These are phyloP conservation scores for Pygoscelis antarcticus DNA, from an alignment of 2,113 vertebrate genomes.

Conservation along the genomic window DNA sequence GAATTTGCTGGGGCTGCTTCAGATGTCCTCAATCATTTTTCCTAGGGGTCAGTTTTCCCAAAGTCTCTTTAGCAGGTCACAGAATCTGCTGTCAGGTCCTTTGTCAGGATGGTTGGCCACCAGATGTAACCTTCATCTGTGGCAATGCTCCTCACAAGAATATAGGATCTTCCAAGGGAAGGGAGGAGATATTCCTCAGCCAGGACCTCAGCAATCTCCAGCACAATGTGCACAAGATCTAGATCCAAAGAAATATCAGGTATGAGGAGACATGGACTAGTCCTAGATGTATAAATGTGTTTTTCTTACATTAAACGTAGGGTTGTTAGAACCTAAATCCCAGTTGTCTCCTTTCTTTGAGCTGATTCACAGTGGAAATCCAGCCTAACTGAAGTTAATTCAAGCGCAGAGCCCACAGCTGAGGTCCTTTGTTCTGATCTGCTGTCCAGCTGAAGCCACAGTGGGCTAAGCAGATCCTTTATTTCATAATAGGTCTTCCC, in stretches of 20 bases:
- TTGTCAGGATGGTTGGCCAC: background rate
- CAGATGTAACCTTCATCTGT: fast-evolving
- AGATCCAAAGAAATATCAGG: background rate
- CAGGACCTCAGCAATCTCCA: background rate
- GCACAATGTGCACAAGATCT: background rate
- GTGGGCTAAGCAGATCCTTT: background rate
- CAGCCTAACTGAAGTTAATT: background rate
- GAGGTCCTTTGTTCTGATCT: background rate
- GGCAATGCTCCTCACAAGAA: background rate
- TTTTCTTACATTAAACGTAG: background rate
- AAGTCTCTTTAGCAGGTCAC: background rate
- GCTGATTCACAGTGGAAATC: background rate
- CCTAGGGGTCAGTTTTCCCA: background rate
- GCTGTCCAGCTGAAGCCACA: background rate
- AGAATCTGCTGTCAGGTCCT: background rate
- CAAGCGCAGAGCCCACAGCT: background rate
- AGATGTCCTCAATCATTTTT: background rate
- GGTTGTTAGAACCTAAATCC: background rate
- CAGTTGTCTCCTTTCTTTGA: background rate
- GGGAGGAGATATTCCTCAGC: background rate
- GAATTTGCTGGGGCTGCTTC: background rate
- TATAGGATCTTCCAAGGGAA: background rate
- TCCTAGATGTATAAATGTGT: background rate
- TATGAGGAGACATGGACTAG: background rate
- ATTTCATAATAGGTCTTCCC: background rate